These are phyloP conservation scores for Eupithecia pulchellata DNA, from an alignment of 2,888 invertebrate genomes.

Conservation along the genomic window DNA sequence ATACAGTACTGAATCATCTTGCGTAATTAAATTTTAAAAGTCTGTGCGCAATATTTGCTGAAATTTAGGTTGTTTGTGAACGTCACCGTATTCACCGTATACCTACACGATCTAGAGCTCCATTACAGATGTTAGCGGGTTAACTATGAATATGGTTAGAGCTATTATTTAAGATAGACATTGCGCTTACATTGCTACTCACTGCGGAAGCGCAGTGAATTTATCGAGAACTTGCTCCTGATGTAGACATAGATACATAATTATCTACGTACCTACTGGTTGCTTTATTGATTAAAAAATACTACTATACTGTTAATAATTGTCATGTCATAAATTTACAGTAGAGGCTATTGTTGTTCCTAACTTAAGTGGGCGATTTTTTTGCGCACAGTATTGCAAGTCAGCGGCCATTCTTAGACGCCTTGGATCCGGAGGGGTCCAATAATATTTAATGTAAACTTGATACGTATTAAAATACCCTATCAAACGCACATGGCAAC, in stretches of 20 bases:
- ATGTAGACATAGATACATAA: no score
- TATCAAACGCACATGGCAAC: conserved; percentile 78
- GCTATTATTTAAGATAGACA: no score
- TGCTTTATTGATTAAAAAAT: not conserved
- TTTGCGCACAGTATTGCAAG: conserved; percentile 11
- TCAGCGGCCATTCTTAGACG: conserved; percentile 20
- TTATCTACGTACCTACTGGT: no score
- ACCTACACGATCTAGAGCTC: no score
- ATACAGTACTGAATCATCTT: conserved; percentile 20
- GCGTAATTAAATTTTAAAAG: conserved; percentile 1
- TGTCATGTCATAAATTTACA: not conserved
- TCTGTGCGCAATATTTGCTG: not conserved
- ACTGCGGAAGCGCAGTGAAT: no score
- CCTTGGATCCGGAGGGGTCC: conserved; percentile 9
- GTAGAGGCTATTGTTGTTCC: not conserved
- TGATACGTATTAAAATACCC: conserved; percentile 46
- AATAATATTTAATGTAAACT: conserved; percentile 32
- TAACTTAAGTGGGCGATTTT: not conserved
- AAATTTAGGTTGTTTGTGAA: not conserved
- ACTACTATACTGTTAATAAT: not conserved
- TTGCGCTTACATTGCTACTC: no score
- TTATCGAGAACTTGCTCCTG: no score
- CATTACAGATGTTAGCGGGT: no score
- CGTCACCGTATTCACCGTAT: not conserved
- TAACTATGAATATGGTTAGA: no score